These are phyloP conservation scores for Ariopsis seemanni DNA, from an alignment of 2,113 vertebrate genomes.

Conservation along the genomic window DNA sequence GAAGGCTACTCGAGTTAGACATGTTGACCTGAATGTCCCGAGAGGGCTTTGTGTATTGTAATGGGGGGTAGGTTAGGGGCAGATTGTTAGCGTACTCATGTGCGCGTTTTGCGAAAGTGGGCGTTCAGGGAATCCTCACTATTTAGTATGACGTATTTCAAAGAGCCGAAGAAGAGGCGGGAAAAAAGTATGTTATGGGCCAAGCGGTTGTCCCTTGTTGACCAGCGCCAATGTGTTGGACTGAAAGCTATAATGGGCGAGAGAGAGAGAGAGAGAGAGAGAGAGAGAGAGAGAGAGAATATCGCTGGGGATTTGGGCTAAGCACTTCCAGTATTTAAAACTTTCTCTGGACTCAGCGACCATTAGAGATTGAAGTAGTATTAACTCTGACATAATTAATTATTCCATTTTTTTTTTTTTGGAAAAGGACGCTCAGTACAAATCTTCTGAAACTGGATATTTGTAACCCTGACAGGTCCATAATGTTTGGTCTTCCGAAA, in stretches of 20 bases:
- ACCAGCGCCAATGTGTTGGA: slow-evolving; percentile 29
- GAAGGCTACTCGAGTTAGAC: slow-evolving; percentile 2
- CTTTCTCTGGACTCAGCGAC: slow-evolving; percentile 48
- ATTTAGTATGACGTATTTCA: slow-evolving; percentile 53
- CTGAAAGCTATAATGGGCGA: background rate
- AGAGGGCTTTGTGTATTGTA: slow-evolving; percentile 42
- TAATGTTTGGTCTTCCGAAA: slow-evolving; percentile 1
- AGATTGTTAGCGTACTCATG: slow-evolving; percentile 43
- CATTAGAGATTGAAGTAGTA: slow-evolving; percentile 53
- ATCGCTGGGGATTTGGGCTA: slow-evolving; percentile 29
- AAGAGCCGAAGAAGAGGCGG: slow-evolving; percentile 21
- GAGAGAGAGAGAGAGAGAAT: background rate
- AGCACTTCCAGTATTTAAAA: slow-evolving; percentile 49
- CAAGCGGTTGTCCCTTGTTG: slow-evolving; percentile 10
- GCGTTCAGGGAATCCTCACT: slow-evolving; percentile 54
- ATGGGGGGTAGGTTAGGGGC: slow-evolving; percentile 12
- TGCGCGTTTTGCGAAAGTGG: slow-evolving; percentile 41
- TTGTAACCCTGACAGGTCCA: background rate
- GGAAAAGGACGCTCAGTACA: slow-evolving; percentile 19
- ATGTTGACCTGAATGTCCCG: slow-evolving; percentile 17
- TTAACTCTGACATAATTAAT: slow-evolving; percentile 56
- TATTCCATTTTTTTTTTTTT: slow-evolving; percentile 36
- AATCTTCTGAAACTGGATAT: slow-evolving; percentile 32
- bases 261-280: slow-evolving; percentile 8
- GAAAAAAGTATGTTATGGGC: background rate